phyloP scores from a whole-genome alignment of 2,888 invertebrate genomes.

The Hanleya hanleyi region DNA sequence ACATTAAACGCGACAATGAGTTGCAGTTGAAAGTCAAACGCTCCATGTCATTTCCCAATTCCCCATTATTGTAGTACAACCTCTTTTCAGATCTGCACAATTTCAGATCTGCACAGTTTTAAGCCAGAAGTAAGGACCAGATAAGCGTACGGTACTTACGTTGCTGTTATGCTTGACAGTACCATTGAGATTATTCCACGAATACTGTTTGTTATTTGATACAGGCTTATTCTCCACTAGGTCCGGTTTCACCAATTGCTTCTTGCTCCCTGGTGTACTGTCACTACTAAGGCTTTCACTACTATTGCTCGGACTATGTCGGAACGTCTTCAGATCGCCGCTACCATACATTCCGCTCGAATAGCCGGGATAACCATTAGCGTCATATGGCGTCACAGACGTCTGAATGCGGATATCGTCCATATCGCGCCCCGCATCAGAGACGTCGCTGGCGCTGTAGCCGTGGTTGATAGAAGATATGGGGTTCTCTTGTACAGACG shows the following conservation, averaged over 20 bases:
- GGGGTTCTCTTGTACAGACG: constrained; percentile 7
- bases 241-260: constrained; percentile 7
- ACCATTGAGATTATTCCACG: neutral
- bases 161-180: neutral
- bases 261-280: neutral
- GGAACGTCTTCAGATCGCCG: constrained; percentile 1
- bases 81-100: too few relatives aligned
- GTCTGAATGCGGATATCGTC: constrained; percentile 8
- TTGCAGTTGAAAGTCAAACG: too few relatives aligned
- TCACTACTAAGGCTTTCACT: constrained; percentile 7
- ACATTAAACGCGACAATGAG: too few relatives aligned
- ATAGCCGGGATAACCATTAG: neutral
- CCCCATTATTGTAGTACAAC: too few relatives aligned
- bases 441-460: constrained; percentile 4
- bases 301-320: neutral
- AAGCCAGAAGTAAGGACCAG: too few relatives aligned
- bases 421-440: neutral
- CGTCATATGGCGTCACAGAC: neutral
- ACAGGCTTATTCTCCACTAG: neutral
- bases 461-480: neutral
- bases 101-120: too few relatives aligned
- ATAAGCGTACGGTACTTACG: too few relatives aligned
- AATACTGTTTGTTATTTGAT: neutral
- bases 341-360: neutral
- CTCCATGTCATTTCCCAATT: too few relatives aligned